Base-by-base conservation (phyloP, 37 sponge, comb jelly and placozoan genomes). In the Spongia lamella region DNA sequence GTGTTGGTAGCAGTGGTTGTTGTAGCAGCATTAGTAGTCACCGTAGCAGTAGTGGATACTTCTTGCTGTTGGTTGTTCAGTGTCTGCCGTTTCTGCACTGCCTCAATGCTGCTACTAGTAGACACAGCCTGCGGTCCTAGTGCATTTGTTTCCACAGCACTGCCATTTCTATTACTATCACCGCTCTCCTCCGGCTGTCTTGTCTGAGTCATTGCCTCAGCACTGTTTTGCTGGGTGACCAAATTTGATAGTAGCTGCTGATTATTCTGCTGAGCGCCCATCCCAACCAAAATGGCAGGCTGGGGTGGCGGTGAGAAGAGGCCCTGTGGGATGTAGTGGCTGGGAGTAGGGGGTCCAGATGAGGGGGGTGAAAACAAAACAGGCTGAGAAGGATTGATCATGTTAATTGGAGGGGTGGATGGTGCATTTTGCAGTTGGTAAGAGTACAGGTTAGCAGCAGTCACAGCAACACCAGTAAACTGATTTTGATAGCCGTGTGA, bases 271-370 rank as follows among this genome's bases (percentile, higher is more conserved):
- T 5, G 7, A 43, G 47, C 9, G 7, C 47, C 62, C 62, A 57
- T 26, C 59, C 59, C 59, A 6, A 27, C 27, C 14, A 61, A 33
- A 17, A 61, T 61, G 30, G 62, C 27, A 1, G 29, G 32, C 26
- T 61, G 15, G 19, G 73, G 73, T 32, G 73, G 73, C 26, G 73
- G 73, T 7, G 73, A 72, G 73, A 72, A 72, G 56, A 72, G 73
- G 7, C 73, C 59, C 19, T 57, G 33, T 6, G 59, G 57, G 4
- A 72, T 34, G 62, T 31, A 33, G 26, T 31, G 29, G 26, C 32
- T 33, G 25, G 62, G 62, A 1, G 47, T 43, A 43, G 47, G 47
- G 47, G 47, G 47, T 43, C 47, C 47, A 9, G 47, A 43, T 43
- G 47, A 43, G 47, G 47, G 2, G 19, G 32, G 34, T 54, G 38